Conservation (phyloP, 2,113 vertebrate species). For the Microcebus griseorufus region DNA sequence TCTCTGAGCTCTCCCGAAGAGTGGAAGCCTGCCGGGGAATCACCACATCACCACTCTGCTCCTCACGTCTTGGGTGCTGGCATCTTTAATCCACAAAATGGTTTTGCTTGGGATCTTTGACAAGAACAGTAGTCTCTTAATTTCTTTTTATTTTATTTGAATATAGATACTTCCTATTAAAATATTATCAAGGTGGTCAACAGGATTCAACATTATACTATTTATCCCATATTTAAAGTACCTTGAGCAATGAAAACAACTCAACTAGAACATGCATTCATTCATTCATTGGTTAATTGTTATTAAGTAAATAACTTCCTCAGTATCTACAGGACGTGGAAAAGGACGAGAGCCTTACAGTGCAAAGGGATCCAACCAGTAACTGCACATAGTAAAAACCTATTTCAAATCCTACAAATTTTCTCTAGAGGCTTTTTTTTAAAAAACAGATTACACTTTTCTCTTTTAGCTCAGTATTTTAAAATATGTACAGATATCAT, state of each 20-base stretch:
- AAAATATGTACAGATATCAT: background rate
- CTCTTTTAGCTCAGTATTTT: background rate
- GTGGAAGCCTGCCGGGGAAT: background rate
- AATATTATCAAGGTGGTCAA: background rate
- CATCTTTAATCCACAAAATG: background rate
- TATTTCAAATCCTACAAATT: constrained; percentile 40
- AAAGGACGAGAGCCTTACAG: background rate
- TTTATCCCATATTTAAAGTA: background rate
- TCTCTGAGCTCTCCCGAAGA: background rate
- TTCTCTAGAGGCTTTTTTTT: background rate
- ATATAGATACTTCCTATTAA: background rate
- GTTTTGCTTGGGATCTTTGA: background rate
- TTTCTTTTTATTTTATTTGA: constrained; percentile 31
- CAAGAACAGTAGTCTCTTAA: background rate
- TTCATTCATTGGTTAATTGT: background rate
- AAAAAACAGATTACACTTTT: background rate
- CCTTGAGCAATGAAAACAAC: background rate
- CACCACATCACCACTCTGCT: background rate
- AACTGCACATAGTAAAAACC: background rate
- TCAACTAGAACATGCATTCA: background rate
- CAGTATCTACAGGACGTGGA: background rate
- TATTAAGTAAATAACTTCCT: background rate
- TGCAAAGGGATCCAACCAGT: background rate
- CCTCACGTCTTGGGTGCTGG: background rate
- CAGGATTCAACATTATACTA: background rate